phyloP scores from a whole-genome alignment of 2,888 invertebrate species.

The Aplocera efformata region DNA sequence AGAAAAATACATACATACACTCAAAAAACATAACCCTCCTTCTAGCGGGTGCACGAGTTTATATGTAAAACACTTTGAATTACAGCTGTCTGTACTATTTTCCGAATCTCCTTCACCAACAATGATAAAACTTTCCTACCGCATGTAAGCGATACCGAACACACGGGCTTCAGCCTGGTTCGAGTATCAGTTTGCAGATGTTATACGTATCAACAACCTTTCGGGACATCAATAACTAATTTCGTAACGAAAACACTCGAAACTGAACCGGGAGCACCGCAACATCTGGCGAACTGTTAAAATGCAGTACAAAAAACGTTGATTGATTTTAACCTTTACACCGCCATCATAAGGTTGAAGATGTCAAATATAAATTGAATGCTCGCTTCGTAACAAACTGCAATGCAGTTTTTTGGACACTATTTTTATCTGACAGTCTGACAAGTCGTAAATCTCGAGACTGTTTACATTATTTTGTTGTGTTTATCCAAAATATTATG shows the following conservation, averaged over 20 bases:
- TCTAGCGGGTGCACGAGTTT: too few species aligned
- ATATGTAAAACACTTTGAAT: too few species aligned
- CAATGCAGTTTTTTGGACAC: conserved; percentile 27
- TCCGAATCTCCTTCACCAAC: too few species aligned
- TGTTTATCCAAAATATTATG: conserved; percentile 16
- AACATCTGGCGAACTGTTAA: conserved; percentile 27
- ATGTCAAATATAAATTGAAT: conserved; percentile 5
- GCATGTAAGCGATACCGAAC: background rate
- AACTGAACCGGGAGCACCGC: conserved; percentile 13
- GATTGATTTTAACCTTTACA: conserved; percentile 3
- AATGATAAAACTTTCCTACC: too few species aligned
- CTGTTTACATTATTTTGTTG: conserved; percentile 32
- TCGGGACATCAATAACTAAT: conserved; percentile 19
- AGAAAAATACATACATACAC: too few species aligned
- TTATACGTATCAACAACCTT: conserved; percentile 20
- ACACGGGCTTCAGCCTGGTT: background rate
- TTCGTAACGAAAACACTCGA: conserved; percentile 25
- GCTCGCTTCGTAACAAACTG: conserved; percentile 11
- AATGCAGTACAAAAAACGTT: conserved; percentile 6
- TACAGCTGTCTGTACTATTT: too few species aligned
- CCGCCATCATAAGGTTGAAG: conserved; percentile 6
- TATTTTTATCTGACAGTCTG: conserved; percentile 38
- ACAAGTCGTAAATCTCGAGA: conserved; percentile 35
- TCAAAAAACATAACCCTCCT: too few species aligned
- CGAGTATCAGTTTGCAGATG: conserved; percentile 17